A percentile compares a stretch with the other conserved stretches of the same genome.
Conservation (phyloP, 2,113 vertebrate species). For the Lampris incognitus region DNA sequence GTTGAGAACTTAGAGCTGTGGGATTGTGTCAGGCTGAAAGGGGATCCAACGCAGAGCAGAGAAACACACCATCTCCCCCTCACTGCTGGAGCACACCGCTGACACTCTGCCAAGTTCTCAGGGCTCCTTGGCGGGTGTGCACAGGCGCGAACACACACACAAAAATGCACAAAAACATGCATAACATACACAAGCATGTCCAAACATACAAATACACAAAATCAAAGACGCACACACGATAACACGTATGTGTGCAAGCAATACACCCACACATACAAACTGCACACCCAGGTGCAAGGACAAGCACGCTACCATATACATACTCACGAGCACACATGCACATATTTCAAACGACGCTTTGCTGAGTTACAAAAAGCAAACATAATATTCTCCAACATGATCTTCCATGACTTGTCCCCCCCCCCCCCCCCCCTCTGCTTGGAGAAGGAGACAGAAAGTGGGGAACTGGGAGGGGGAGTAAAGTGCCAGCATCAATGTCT, state of each 20-base stretch:
- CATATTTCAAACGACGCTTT: constrained; percentile 41
- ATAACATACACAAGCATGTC: constrained; percentile 1
- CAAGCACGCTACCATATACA: background rate
- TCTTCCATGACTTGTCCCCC: constrained; percentile 28
- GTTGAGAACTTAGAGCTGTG: constrained; percentile 61
- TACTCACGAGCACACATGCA: background rate
- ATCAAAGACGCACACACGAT: background rate
- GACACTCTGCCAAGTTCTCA: constrained; percentile 75
- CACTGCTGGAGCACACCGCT: constrained; percentile 67
- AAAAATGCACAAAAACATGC: constrained; percentile 4
- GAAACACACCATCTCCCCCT: constrained; percentile 67
- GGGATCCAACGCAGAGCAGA: constrained; percentile 65
- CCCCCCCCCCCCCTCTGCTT: constrained; percentile 8
- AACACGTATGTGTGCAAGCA: background rate
- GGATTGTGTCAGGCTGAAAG: constrained; percentile 73
- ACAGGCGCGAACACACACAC: constrained; percentile 25
- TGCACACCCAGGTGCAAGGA: background rate
- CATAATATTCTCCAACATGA: constrained; percentile 41
- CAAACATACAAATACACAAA: constrained; percentile 6
- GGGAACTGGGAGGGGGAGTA: background rate
- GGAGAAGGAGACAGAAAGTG: constrained; percentile 1
- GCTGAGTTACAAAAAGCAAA: constrained; percentile 41
- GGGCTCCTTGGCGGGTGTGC: constrained; percentile 34
- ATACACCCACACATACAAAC: constrained; percentile 3
- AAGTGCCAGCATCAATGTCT: constrained; percentile 19